Evolutionary conservation across 2,888 invertebrate genomes (phyloP), one percentile per base, ranked within the genome.

Genomic region (Thecocarcelia acutangulata): DNA sequence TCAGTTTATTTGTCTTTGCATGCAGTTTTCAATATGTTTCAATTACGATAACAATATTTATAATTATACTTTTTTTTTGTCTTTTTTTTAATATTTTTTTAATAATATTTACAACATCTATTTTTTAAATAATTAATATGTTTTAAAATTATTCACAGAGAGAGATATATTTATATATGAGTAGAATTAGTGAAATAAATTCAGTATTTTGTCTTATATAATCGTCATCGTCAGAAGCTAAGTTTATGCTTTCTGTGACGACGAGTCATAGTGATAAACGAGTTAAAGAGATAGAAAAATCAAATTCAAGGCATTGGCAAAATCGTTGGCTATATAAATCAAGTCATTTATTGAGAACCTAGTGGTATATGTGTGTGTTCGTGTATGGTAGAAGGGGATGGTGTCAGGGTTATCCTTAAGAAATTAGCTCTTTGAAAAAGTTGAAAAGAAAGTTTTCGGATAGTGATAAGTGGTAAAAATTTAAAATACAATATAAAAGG

Each of bases 61-160:
- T 79, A 80, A 42, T 72, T 48, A 73, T 73, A 9, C 9, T 63
- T 50, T 68, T 61, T 54, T 79, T 75, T 64, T 64, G 19, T 42
- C 52, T 48, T 42, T n/a, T 63, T 42, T 69, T 42, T 70, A 70
- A 15, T 66, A 40, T 42, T 68, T 73, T 77, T 81, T 68, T 50
- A 77, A 73, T 69, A 66, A 85, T 87, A 88, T 88, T 86, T 89
- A 88, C 89, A 88, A 87, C 85, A 83, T 85, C 85, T 84, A 84
- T 24, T 85, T 70, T 33, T 85, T 68, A 73, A 80, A 64, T 70
- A 75, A 74, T 72, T 74, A 59, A 83, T 64, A 72, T 59, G 76
- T 28, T 76, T 50, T 73, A 72, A 72, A 66, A 76, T 66, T 76
- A 72, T 78, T 78, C 74, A 78, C 77, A 78, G 77, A 50, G 19